Evolutionary conservation across 2,113 vertebrate genomes (phyloP).

Genomic region (Calypte anna): DNA sequence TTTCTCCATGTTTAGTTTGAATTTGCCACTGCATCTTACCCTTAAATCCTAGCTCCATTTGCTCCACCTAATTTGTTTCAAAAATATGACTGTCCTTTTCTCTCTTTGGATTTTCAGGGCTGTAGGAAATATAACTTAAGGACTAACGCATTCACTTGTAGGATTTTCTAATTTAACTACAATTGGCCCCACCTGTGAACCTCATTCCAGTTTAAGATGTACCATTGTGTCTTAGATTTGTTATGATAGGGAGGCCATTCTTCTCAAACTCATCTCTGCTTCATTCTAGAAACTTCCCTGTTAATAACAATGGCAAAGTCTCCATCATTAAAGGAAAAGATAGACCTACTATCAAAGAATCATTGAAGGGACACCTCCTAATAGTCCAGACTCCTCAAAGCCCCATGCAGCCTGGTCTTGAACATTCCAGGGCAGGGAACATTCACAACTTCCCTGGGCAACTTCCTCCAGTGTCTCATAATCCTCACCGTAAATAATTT

Average conservation of each 20-base stretch:
- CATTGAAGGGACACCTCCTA: background rate
- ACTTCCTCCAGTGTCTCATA: background rate
- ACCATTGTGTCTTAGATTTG: background rate
- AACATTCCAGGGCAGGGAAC: background rate
- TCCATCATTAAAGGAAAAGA: background rate
- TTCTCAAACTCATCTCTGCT: background rate
- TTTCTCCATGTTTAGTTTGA: conserved; percentile 17
- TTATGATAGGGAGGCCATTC: background rate
- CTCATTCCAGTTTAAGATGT: background rate
- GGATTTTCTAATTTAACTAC: background rate
- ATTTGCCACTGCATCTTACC: background rate
- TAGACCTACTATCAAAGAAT: background rate
- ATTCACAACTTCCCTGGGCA: background rate
- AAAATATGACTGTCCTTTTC: background rate
- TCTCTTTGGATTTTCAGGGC: background rate
- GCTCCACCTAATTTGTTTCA: background rate
- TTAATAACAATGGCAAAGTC: background rate
- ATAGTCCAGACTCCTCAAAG: background rate
- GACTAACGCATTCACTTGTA: background rate
- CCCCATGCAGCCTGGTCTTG: too few relatives aligned
- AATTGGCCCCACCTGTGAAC: background rate
- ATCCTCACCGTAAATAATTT: background rate
- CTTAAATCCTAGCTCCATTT: background rate
- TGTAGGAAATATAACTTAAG: background rate
- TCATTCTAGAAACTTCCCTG: background rate